A percentile compares a stretch with the other conserved stretches of the same genome.
Evolutionary conservation across 2,113 vertebrate genomes (phyloP).

Genomic region (Mus pahari): DNA sequence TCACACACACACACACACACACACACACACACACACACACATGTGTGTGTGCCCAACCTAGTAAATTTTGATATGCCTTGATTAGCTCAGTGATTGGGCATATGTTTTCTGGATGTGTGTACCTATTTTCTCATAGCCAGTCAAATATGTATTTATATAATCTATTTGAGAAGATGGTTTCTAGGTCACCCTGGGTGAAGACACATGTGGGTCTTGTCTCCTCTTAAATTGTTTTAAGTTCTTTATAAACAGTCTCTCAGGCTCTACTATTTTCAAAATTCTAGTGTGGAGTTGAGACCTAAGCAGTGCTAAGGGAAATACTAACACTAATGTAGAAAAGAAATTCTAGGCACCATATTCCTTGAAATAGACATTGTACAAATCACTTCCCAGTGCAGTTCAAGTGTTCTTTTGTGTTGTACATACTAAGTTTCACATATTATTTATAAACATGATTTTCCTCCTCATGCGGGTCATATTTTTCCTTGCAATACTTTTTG

Average conservation of each 20-base stretch:
- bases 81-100: too few species aligned
- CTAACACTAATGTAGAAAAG: not conserved
- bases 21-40: too few species aligned
- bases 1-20: too few species aligned
- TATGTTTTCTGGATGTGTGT: not conserved
- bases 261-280: not conserved
- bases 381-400: not conserved
- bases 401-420: not conserved
- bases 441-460: conserved; percentile 26
- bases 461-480: not conserved
- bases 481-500: not conserved
- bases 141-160: not conserved
- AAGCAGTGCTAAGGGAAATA: not conserved
- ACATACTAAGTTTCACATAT: not conserved
- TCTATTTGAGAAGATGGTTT: not conserved
- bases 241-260: not conserved
- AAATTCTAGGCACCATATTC: not conserved
- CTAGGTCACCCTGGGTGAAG: not conserved
- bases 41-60: too few species aligned
- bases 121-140: not conserved
- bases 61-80: too few species aligned
- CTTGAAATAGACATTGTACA: not conserved
- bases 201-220: not conserved
- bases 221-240: conserved; percentile 22
- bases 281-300: not conserved